phyloP scores from a whole-genome alignment of 2,797 vertebrate genomes.

The Momotus momota region DNA sequence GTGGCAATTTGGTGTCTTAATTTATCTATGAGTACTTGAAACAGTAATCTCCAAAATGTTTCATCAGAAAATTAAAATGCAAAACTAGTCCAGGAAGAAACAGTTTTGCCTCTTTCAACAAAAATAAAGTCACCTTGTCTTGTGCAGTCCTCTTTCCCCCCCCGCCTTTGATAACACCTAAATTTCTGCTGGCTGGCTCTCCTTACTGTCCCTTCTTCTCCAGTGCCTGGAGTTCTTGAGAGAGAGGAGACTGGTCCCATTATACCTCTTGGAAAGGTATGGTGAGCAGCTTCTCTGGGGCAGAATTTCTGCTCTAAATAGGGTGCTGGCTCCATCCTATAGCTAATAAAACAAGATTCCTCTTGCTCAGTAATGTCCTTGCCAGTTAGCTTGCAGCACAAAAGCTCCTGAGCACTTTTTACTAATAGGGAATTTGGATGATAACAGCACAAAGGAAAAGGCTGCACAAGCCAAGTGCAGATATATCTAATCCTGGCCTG shows the following conservation, averaged over 20 bases:
- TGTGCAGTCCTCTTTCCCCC: background rate
- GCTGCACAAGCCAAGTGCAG: background rate
- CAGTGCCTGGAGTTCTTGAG: background rate
- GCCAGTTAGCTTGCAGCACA: background rate
- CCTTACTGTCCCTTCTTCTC: background rate
- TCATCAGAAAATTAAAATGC: conserved; percentile 20
- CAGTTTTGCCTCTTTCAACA: background rate
- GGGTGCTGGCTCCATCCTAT: background rate
- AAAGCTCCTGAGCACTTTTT: background rate
- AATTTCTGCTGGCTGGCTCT: background rate
- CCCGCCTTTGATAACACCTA: background rate
- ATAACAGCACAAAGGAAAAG: background rate
- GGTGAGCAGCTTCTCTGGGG: background rate
- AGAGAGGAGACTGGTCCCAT: background rate
- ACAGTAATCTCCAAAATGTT: background rate
- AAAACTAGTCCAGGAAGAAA: background rate
- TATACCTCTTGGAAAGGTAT: background rate
- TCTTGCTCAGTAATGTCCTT: background rate
- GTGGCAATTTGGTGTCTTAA: background rate
- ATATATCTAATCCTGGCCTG: background rate
- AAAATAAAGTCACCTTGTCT: background rate
- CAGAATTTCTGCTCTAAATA: background rate
- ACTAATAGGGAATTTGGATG: background rate
- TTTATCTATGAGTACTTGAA: background rate
- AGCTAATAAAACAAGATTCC: background rate